Evolutionary conservation across 64 coral and sea anemone species (phyloP).

Genomic region (Montipora cactus): DNA sequence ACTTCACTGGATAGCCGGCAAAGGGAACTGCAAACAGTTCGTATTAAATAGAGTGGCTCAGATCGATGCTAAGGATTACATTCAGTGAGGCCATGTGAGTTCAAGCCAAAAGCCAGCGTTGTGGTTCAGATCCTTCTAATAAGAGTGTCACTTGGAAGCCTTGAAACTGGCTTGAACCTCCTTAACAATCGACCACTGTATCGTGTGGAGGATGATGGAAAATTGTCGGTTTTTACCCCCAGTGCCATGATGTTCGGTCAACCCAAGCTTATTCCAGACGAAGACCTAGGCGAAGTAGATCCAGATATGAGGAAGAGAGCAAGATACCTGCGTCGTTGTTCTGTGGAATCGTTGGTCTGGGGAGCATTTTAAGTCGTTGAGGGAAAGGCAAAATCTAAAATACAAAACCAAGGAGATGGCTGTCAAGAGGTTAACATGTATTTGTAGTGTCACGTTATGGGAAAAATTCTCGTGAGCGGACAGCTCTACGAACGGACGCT

Average conservation of each 20-base stretch:
- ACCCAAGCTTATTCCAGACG: background rate
- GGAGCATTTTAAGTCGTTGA: background rate
- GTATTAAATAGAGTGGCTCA: slow-evolving; percentile 55
- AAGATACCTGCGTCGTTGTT: background rate
- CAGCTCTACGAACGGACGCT: too few relatives aligned
- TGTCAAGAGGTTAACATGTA: too few relatives aligned
- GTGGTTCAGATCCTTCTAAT: background rate
- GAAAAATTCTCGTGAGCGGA: too few relatives aligned
- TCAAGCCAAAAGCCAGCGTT: slow-evolving; percentile 54
- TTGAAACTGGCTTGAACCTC: background rate
- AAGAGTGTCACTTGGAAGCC: too few relatives aligned
- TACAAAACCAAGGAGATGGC: slow-evolving; percentile 22
- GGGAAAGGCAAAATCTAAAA: slow-evolving; percentile 29
- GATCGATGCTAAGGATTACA: slow-evolving; percentile 26
- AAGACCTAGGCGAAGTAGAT: slow-evolving; percentile 2
- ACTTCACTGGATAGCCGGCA: slow-evolving; percentile 40
- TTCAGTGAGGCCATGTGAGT: slow-evolving; percentile 49
- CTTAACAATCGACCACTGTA: slow-evolving; percentile 34
- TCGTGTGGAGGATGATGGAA: background rate
- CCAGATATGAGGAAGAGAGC: background rate
- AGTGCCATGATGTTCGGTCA: background rate
- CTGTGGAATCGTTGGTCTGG: slow-evolving; percentile 23
- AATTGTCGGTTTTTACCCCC: slow-evolving; percentile 22
- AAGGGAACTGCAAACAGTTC: slow-evolving; percentile 62
- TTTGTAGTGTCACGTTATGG: too few relatives aligned